Conservation (phyloP, 2,113 vertebrate genomes). For the Otus sunia region DNA sequence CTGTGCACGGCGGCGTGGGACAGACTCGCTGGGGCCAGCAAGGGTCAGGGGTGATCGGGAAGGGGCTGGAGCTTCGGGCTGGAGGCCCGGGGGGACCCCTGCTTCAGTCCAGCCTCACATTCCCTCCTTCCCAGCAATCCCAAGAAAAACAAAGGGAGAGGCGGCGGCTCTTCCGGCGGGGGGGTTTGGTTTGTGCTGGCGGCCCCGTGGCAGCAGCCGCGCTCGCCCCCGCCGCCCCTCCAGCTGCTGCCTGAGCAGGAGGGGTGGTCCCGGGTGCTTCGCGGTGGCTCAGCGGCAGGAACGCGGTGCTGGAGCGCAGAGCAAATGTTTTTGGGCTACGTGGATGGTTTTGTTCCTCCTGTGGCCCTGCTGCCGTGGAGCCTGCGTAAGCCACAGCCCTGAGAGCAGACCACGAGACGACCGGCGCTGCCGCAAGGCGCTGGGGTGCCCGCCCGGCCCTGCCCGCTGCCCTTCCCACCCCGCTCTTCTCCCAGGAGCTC, state of each 20-base stretch:
- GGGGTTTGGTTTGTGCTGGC: neutral
- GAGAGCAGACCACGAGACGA: neutral
- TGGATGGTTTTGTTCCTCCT: neutral
- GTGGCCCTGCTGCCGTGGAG: neutral
- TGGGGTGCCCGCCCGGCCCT: fast-evolving
- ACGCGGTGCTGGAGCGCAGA: fast-evolving
- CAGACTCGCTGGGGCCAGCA: neutral
- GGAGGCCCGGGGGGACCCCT: neutral
- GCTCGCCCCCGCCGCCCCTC: neutral
- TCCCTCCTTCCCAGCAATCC: neutral
- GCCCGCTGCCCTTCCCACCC: neutral
- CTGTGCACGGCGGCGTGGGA: fast-evolving
- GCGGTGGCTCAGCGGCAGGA: neutral
- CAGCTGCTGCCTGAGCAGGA: neutral
- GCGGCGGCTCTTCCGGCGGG: neutral
- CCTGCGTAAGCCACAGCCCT: neutral
- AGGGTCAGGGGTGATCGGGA: too few relatives aligned
- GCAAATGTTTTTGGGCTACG: fast-evolving
- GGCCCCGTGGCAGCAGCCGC: neutral
- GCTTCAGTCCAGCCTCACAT: neutral
- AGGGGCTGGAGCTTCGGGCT: neutral
- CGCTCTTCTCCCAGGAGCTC: neutral
- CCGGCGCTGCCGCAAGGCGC: neutral
- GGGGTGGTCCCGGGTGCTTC: neutral
- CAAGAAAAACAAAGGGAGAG: neutral